These are phyloP conservation scores for Plagodis dolabraria DNA, from an alignment of 2,888 invertebrate genomes.

Conservation along the genomic window DNA sequence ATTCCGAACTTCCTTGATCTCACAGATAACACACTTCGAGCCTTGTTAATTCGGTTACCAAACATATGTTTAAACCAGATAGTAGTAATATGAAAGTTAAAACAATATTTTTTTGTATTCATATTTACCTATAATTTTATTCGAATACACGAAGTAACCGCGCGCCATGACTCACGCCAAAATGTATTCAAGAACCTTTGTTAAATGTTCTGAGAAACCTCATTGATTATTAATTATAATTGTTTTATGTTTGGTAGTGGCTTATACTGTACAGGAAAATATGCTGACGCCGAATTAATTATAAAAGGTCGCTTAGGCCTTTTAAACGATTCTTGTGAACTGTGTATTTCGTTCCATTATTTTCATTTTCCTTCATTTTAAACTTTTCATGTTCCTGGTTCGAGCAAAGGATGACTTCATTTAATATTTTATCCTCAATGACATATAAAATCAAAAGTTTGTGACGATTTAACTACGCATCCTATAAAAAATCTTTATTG, in stretches of 20 bases:
- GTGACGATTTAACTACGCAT: too few relatives aligned
- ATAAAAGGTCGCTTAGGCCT: slow-evolving; percentile 4
- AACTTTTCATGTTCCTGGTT: neutral
- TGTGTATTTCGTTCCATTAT: neutral
- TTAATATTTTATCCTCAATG: too few relatives aligned
- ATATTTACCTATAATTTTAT: neutral
- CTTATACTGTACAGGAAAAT: slow-evolving; percentile 43
- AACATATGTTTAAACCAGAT: too few relatives aligned
- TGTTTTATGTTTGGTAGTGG: slow-evolving; percentile 51
- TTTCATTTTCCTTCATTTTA: neutral
- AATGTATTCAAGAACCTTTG: slow-evolving; percentile 55
- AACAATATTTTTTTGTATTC: slow-evolving; percentile 3
- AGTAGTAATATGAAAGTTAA: neutral
- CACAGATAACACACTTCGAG: slow-evolving; percentile 2
- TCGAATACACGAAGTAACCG: slow-evolving; percentile 1
- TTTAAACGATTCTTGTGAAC: neutral
- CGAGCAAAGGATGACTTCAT: too few relatives aligned
- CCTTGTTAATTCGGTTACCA: too few relatives aligned
- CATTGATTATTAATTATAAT: slow-evolving; percentile 75
- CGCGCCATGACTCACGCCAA: slow-evolving; percentile 33
- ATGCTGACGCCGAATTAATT: slow-evolving; percentile 15
- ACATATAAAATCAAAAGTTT: too few relatives aligned
- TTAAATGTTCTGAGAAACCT: slow-evolving; percentile 60
- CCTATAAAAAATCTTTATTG: too few relatives aligned
- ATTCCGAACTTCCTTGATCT: slow-evolving; percentile 13